Evolutionary conservation across 2,888 invertebrate genomes (phyloP).

Genomic region (Cephus pygmeus): DNA sequence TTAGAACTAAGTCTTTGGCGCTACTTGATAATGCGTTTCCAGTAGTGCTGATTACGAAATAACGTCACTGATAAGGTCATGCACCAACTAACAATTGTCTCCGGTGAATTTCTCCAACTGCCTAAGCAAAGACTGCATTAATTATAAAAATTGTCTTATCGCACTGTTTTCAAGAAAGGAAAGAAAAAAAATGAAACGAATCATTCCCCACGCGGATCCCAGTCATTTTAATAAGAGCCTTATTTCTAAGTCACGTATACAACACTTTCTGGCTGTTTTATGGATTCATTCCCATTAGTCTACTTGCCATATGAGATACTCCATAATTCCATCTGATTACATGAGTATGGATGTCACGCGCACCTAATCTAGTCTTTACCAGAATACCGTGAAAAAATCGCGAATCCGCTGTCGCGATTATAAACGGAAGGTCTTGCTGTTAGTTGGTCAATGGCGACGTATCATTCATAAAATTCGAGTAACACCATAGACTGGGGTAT

Average conservation of each 20-base stretch:
- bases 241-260: not conserved
- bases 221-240: not conserved
- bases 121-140: not conserved
- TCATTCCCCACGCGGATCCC: not conserved
- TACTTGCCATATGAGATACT: not conserved
- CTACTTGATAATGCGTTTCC: not conserved
- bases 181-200: not conserved
- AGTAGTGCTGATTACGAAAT: not conserved
- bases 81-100: not conserved
- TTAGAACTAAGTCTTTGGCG: not conserved
- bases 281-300: not conserved
- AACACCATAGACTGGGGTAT: not conserved
- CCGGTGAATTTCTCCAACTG: not conserved
- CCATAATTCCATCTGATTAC: not conserved
- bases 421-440: not conserved
- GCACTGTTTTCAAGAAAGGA: not conserved
- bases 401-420: not conserved
- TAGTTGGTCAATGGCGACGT: conserved; percentile 2
- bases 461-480: not conserved
- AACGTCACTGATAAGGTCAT: not conserved
- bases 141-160: not conserved
- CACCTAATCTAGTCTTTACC: not conserved
- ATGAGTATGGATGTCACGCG: not conserved
- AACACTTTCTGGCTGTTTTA: not conserved
- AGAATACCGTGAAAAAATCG: not conserved